A percentile compares a stretch with the other conserved stretches of the same genome.
Evolutionary conservation across 2,888 invertebrate species (phyloP).

Genomic region (Dendrolimus houi): DNA sequence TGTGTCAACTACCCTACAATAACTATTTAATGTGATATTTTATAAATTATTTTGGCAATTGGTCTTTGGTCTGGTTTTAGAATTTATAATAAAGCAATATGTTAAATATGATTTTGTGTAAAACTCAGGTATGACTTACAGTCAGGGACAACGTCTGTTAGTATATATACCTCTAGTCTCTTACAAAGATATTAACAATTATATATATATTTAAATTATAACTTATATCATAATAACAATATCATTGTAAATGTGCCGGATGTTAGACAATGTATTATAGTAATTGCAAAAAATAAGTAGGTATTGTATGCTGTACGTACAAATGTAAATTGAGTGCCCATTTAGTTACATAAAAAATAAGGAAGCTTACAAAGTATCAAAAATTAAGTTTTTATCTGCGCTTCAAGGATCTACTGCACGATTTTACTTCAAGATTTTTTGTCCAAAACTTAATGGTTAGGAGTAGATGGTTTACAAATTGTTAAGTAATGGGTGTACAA

Average conservation of each 20-base stretch:
- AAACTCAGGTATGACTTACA: too few species aligned
- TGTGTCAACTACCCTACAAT: too few species aligned
- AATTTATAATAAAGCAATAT: too few species aligned
- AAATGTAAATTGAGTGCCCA: conserved; percentile 21
- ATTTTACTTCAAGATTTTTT: conserved; percentile 20
- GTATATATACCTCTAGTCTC: too few species aligned
- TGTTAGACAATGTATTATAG: conserved; percentile 23
- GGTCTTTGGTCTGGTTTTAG: too few species aligned
- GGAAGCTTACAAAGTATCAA: conserved; percentile 41
- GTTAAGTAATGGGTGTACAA: background rate
- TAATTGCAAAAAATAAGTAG: background rate
- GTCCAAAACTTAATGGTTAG: background rate
- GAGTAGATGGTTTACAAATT: background rate
- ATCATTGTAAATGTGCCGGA: conserved; percentile 29
- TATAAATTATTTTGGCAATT: too few species aligned
- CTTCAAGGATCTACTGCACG: conserved; percentile 37
- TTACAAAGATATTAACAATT: too few species aligned
- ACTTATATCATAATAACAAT: background rate
- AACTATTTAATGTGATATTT: too few species aligned
- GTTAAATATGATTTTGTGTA: too few species aligned
- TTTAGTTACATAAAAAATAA: conserved; percentile 33
- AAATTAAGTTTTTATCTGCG: conserved; percentile 27
- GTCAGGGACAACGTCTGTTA: too few species aligned
- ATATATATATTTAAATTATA: too few species aligned
- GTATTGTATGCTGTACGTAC: conserved; percentile 10